phyloP scores from a whole-genome alignment of 2,888 invertebrate genomes.

The Gymnocheta viridis region DNA sequence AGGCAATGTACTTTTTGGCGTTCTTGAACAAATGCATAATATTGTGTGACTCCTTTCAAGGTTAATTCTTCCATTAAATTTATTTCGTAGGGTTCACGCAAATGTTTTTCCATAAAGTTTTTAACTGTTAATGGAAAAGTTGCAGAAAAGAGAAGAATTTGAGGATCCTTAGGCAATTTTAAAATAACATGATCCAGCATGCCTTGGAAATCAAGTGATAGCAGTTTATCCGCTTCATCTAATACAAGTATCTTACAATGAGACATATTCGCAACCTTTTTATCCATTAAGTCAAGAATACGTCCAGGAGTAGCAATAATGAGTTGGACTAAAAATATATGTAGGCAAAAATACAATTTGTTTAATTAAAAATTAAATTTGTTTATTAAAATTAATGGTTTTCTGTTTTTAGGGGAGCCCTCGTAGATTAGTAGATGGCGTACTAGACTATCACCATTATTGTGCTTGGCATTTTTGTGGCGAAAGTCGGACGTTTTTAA shows the following conservation, averaged over 20 bases:
- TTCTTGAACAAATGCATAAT: slow-evolving; percentile 99
- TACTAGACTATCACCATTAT: too few species aligned
- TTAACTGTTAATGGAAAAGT: slow-evolving; percentile 99
- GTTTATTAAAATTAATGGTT: too few species aligned
- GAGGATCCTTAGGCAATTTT: slow-evolving; percentile 95
- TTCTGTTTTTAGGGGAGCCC: too few species aligned
- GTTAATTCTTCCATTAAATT: slow-evolving; percentile 99
- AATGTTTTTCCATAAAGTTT: slow-evolving; percentile 99
- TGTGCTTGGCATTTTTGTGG: too few species aligned
- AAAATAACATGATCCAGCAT: slow-evolving; percentile 98
- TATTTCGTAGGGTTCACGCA: slow-evolving; percentile 99
- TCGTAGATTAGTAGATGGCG: too few species aligned
- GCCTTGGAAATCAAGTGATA: slow-evolving; percentile 99
- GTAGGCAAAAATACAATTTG: slow-evolving; percentile 7
- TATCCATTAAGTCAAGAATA: slow-evolving; percentile 99
- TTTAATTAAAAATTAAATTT: background rate
- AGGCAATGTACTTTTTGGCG: slow-evolving; percentile 99
- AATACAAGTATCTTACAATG: slow-evolving; percentile 98
- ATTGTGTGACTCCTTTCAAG: slow-evolving; percentile 99
- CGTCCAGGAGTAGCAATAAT: slow-evolving; percentile 99
- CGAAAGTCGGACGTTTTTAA: too few species aligned
- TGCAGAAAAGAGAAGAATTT: slow-evolving; percentile 99
- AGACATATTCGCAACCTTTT: slow-evolving; percentile 96
- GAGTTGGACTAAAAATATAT: slow-evolving; percentile 90
- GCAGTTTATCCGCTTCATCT: slow-evolving; percentile 99